Evolutionary conservation across 2,797 vertebrate genomes (phyloP).

Genomic region (Apogon hyalosoma): DNA sequence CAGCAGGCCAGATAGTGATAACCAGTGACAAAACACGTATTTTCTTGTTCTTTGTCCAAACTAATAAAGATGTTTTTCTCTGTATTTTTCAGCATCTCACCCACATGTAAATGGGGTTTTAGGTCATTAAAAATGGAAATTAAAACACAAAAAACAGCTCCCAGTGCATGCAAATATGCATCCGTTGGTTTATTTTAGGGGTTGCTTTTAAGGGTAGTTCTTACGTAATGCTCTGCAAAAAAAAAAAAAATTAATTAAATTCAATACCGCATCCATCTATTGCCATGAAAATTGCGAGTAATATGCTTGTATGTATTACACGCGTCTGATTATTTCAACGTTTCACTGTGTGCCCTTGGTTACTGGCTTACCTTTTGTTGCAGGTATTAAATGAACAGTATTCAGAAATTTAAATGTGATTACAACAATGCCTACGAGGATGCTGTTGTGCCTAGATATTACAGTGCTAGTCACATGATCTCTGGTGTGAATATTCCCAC

Average conservation of each 20-base stretch:
- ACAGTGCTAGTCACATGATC: background rate
- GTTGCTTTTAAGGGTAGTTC: background rate
- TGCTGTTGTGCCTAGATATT: background rate
- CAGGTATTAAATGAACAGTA: background rate
- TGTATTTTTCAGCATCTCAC: no score
- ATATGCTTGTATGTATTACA: background rate
- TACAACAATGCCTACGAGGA: background rate
- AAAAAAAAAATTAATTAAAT: no score
- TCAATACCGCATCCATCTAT: no score
- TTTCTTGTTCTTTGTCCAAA: no score
- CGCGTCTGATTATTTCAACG: background rate
- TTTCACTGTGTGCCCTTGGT: background rate
- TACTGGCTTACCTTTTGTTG: background rate
- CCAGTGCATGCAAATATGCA: no score
- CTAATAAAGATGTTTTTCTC: no score
- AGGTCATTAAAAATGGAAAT: no score
- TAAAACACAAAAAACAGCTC: background rate
- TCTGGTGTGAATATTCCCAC: constrained; percentile 1
- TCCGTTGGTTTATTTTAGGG: constrained; percentile 7
- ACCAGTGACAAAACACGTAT: background rate
- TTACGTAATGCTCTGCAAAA: no score
- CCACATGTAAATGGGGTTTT: no score
- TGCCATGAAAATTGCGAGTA: no score
- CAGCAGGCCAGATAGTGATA: background rate
- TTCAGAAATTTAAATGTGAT: background rate